Evolutionary conservation across 2,797 vertebrate genomes (phyloP), one percentile per base, ranked within the genome.

Genomic region (Discoglossus pictus): DNA sequence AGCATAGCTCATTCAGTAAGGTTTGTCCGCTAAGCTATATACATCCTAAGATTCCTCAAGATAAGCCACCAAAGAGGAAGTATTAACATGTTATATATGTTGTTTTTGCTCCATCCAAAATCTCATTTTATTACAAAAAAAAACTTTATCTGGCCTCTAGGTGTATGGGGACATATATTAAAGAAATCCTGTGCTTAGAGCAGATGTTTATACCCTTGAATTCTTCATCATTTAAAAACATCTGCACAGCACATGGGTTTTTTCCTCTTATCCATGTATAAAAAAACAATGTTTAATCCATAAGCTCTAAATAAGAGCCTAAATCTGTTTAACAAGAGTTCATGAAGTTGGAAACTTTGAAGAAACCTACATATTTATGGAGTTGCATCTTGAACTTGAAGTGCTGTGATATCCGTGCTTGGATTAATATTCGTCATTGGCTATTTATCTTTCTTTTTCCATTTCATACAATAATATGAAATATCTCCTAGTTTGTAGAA

Each of bases 161-260:
- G 54, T 67, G 53, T 66, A 58, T 67, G 44, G 6, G n/a, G 11
- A 51, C 35, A 51, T 59, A 40, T 50, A 59, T 50, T 50, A 21
- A 66, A 48, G n/a, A n/a, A 59, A 59, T 50, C 61, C 16, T 27
- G 23, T 13, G 15, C 23, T 65, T 39, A 58, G 21, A 58, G 53
- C 64, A 58, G 64, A 66, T 66, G 64, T 66, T 39, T 27, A 42
- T 48, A 54, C 42, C 65, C 44, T 67, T 59, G 54, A 51, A 58
- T 51, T 58, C 48, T 55, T 16, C 24, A 12, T 10, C 8, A 18
- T 16, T 50, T 23, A 20, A 2, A 42, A 67, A 67, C 53, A 67
- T 59, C 53, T 67, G 65, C 23, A 21, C 8, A 34, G 11, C 54
- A 67, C 36, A 67, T 58, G 43, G n/a, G n/a, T 50, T 31, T 15